These are phyloP conservation scores for Tragelaphus buxtoni DNA, from an alignment of 2,113 vertebrate species.

Conservation along the genomic window DNA sequence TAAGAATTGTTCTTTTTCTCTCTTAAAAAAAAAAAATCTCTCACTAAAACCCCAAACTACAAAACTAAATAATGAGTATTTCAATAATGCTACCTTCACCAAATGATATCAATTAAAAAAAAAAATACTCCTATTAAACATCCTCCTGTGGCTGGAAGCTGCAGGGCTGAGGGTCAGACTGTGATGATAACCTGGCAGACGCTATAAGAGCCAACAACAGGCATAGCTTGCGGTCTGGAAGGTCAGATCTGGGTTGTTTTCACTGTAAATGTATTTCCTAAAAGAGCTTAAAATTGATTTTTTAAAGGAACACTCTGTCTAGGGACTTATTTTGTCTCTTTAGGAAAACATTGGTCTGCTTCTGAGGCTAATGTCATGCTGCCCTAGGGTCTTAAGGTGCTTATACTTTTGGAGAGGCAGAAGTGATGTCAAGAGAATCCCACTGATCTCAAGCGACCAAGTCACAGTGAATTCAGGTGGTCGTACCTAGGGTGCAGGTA, in stretches of 20 bases:
- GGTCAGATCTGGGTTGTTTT: background rate
- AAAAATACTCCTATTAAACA: background rate
- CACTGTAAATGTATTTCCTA: background rate
- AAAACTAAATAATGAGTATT: background rate
- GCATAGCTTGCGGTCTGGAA: rapidly evolving
- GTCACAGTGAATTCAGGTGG: rapidly evolving
- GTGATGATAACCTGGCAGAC: rapidly evolving
- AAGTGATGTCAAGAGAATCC: background rate
- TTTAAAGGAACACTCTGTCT: background rate
- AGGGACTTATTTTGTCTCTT: background rate
- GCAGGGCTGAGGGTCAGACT: rapidly evolving
- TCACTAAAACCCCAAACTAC: background rate
- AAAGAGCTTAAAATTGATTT: background rate
- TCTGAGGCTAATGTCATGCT: background rate
- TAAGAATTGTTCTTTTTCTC: background rate
- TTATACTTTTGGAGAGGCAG: background rate
- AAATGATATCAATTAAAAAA: background rate
- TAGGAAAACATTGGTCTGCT: background rate
- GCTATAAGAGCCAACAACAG: too few species aligned
- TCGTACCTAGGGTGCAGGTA: background rate
- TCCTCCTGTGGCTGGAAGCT: rapidly evolving
- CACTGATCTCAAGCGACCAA: background rate
- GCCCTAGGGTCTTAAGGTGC: background rate
- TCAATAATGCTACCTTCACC: background rate
- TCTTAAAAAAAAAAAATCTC: background rate